Base-by-base conservation (phyloP, 2,113 vertebrate genomes). In the Seriola quinqueradiata region DNA sequence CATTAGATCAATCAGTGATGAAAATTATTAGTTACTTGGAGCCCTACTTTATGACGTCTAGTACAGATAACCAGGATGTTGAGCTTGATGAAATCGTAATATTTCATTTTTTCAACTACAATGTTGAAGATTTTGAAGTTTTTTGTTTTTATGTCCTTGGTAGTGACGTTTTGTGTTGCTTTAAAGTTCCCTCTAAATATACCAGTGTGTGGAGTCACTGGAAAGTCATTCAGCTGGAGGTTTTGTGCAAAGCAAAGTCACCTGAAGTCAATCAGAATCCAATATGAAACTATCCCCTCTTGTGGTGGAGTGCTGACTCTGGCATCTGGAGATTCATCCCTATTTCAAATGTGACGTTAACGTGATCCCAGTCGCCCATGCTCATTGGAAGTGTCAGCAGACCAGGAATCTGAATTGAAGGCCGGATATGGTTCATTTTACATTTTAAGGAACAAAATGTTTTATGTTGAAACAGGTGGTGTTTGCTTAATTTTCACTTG, bases 381-480 rank as follows among this genome's bases (percentile, higher is more conserved):
- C 54, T 61, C 25, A 73, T 17, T 54, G 21, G 68, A 36, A 59
- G 44, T 21, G 13, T 21, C 54, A 61, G 14, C 40, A 34, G 6
- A 19, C 0, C 28, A 52, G 34, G 59, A 66, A 40, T n/a, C 59
- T 55, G 50, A 38, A 46, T 25, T 21, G 17, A 59, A 70, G 5
- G 28, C 54, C 60, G 17, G 8, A 34, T 8, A 8, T 48, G 42
- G 21, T 75, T 70, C 0, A 19, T 44, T 36, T 50, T 36, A 36
- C 74, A 57, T 55, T 66, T 71, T 75, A 28, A n/a, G 68, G 36
- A 40, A 71, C 17, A 54, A 34, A 61, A 57, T 60, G 38, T 64
- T 74, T 63, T 23, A 12, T 79, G 63, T 86, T 86, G 70, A 75
- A 74, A 75, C 66, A 83, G 77, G 48, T 84, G 81, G 34, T 50